Evolutionary conservation across 2,797 vertebrate species (phyloP), one percentile per base, ranked within the genome.

Genomic region (Acanthurus leucopareius): DNA sequence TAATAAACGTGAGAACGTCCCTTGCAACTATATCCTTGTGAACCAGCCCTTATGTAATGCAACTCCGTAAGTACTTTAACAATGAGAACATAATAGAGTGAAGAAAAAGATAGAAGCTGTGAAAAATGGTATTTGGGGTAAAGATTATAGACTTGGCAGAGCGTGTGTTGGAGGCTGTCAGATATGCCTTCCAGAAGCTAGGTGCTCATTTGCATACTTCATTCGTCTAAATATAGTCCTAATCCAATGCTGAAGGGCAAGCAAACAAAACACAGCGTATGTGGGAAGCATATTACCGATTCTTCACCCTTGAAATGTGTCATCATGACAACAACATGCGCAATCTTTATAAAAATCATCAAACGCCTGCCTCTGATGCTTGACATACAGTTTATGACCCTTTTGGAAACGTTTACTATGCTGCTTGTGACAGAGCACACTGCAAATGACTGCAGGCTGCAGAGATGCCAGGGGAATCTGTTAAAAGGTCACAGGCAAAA

Each of bases 401-500:
- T 85, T 91, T 91, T 83, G 79, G 90, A 90, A 84, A 85, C 77
- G 68, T 92, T 94, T 92, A 83, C 91, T 88, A 92, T 93, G 91
- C 91, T 88, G 91, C 83, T 61, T 87, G 86, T 88, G 88, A 91
- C 79, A 65, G 88, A 82, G 86, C 86, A 82, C 79, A 78, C 79
- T 82, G 90, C 86, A 90, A 90, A 93, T 93, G 93, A 91, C 93
- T 92, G 88, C 90, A 89, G 91, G 94, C 92, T 75, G 87, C 85
- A 66, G 49, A 7, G 77, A 86, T 74, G 88, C 88, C 93, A 84
- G 73, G 92, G 92, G 93, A 93, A 91, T 92, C 86, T 88, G 90
- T 57, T 89, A 77, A 94, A 94, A 95, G 94, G 94, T 95, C 94
- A 95, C 82, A 75, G 88, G 82, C 90, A 91, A 91, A 90, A 89